Evolutionary conservation across 2,797 vertebrate genomes (phyloP), one percentile per base, ranked within the genome.

Genomic region (Crocidura indochinensis): DNA sequence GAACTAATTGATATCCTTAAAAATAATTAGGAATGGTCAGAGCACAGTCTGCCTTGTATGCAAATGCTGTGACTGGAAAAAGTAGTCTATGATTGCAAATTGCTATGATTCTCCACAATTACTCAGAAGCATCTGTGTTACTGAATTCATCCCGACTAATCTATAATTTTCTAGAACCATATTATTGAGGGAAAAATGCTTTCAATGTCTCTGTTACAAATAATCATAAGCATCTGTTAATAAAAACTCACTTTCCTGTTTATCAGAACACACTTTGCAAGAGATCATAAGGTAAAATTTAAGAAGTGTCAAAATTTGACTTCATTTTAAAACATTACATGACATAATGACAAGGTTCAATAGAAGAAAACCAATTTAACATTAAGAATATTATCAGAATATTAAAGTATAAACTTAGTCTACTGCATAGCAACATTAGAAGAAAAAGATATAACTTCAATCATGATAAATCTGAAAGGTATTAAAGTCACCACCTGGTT

Each of bases 171-270:
- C 77, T 64, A 79, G 24, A 89, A 72, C 14, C n/a, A 64, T 47
- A 10, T 74, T 27, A 19, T 78, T 11, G 1, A 60, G 20, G 60
- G 91, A 84, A 87, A 38, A 87, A 6, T 64, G 6, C 24, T 78
- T 86, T 68, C 69, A 77, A 76, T 83, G 53, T 64, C 51, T 75
- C n/a, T 86, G 31, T 53, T 49, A 56, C 44, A 24, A 91, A 89
- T 64, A 85, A 74, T 62, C 4, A 49, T 64, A 92, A 93, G 8
- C 8, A 81, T 3, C 17, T 51, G 26, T 49, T 72, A 88, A 75
- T 47, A 71, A 76, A 91, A 73, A 87, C 1, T 26, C 20, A 82
- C 27, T 51, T 86, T 73, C 26, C 11, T 24, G 4, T 11, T 68
- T 27, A 17, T 8, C 11, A 88, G 46, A 90, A 89, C 9, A 85